A percentile compares a stretch with the other conserved stretches of the same genome.
phyloP scores from a whole-genome alignment of 2,888 invertebrate species.

The Minunthozetes semirufus region DNA sequence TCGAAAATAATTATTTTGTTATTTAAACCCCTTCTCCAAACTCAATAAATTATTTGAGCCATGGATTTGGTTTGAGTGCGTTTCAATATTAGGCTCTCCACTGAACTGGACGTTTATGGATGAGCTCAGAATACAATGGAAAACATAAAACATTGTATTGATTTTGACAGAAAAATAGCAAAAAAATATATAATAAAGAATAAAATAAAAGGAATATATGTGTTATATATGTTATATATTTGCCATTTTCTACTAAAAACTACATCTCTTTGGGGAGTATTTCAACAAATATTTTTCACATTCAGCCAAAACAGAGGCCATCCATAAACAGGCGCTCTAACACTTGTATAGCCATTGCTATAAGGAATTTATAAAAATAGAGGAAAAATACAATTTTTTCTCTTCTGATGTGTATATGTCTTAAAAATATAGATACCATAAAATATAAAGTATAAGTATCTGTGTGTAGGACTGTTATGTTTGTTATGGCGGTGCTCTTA shows the following conservation, averaged over 20 bases:
- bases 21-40: too few relatives aligned
- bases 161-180: background rate
- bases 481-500: too few relatives aligned
- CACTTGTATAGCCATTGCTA: too few relatives aligned
- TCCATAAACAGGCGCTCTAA: background rate
- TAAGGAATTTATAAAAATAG: too few relatives aligned
- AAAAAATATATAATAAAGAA: background rate
- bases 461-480: too few relatives aligned
- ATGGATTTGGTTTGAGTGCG: too few relatives aligned
- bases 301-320: background rate
- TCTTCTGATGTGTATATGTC: background rate
- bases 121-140: too few relatives aligned
- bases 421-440: background rate
- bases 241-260: background rate
- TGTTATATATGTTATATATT: background rate
- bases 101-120: too few relatives aligned
- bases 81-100: too few relatives aligned
- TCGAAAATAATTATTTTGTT: too few relatives aligned
- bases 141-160: background rate
- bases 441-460: background rate
- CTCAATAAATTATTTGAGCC: too few relatives aligned
- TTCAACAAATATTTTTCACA: background rate
- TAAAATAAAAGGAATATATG: background rate
- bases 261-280: background rate
- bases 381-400: too few relatives aligned